Evolutionary conservation across 2,888 invertebrate species (phyloP).

Genomic region (Lissocephala sabroskyi): DNA sequence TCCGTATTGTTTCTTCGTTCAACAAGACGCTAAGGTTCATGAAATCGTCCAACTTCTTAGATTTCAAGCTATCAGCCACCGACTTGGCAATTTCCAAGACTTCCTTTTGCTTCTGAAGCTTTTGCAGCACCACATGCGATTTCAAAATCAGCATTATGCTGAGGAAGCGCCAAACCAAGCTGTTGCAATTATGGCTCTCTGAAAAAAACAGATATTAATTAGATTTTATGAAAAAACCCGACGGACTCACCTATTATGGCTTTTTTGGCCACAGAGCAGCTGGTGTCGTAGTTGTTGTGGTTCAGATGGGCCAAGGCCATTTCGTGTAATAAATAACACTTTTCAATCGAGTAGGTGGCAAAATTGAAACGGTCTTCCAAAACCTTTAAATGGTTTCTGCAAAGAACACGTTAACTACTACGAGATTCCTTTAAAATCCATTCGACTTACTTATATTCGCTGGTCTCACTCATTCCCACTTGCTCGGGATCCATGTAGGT

Average conservation of each 20-base stretch:
- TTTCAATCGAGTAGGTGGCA: constrained; percentile 60
- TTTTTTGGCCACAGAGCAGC: constrained; percentile 54
- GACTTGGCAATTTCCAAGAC: constrained; percentile 59
- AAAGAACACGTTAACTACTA: too few relatives aligned
- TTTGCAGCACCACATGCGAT: constrained; percentile 56
- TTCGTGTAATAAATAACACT: constrained; percentile 56
- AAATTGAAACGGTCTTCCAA: constrained; percentile 61
- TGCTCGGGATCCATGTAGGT: too few relatives aligned
- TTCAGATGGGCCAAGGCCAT: constrained; percentile 52
- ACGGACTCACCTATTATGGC: constrained; percentile 44
- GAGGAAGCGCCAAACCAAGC: constrained; percentile 56
- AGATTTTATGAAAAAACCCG: constrained; percentile 2
- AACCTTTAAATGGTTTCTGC: constrained; percentile 41
- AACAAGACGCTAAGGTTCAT: too few relatives aligned
- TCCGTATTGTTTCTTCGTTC: too few relatives aligned
- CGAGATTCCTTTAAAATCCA: too few relatives aligned
- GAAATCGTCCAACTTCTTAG: too few relatives aligned
- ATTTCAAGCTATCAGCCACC: background rate
- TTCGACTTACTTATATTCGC: too few relatives aligned
- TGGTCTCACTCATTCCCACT: too few relatives aligned
- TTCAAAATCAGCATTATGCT: constrained; percentile 56
- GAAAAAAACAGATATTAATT: constrained; percentile 8
- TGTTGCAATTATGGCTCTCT: constrained; percentile 51
- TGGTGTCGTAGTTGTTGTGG: constrained; percentile 57
- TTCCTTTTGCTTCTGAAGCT: constrained; percentile 61